A percentile compares a stretch with the other conserved stretches of the same genome.
Evolutionary conservation across 2,797 vertebrate genomes (phyloP).

Genomic region (Prunella strophiata): DNA sequence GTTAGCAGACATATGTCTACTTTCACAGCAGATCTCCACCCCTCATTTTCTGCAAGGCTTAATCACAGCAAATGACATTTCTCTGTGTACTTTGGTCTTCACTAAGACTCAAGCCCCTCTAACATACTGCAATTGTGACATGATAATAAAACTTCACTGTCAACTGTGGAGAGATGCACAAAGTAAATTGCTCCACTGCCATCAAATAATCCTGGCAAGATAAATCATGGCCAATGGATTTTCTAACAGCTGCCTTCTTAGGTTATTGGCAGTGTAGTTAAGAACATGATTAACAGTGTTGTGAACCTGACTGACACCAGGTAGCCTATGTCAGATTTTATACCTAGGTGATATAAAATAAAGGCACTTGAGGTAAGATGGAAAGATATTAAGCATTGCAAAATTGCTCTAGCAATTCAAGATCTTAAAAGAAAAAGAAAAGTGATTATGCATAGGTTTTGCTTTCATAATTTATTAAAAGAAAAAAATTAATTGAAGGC

Average conservation of each 20-base stretch:
- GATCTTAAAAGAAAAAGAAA: background rate
- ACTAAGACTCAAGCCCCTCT: background rate
- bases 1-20: background rate
- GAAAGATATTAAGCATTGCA: background rate
- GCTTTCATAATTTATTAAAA: background rate
- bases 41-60: slow-evolving; percentile 18
- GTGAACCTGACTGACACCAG: background rate
- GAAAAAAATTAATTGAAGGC: background rate
- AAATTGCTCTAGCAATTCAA: background rate
- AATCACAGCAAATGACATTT: slow-evolving; percentile 8
- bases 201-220: slow-evolving; percentile 6
- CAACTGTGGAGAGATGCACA: slow-evolving; percentile 10
- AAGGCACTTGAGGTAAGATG: background rate
- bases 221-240: slow-evolving; percentile 25
- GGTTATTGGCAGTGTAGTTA: background rate
- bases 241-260: slow-evolving; percentile 24
- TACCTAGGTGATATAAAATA: background rate
- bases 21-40: background rate
- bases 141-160: slow-evolving; percentile 8
- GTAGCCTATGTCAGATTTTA: background rate
- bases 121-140: background rate
- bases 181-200: background rate
- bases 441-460: background rate
- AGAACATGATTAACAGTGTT: slow-evolving; percentile 10
- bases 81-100: background rate